Percentiles rank a stretch among this genome's conserved stretches.
Evolutionary conservation across 2,113 vertebrate genomes (phyloP).

Genomic region (Lycocorax pyrrhopterus): DNA sequence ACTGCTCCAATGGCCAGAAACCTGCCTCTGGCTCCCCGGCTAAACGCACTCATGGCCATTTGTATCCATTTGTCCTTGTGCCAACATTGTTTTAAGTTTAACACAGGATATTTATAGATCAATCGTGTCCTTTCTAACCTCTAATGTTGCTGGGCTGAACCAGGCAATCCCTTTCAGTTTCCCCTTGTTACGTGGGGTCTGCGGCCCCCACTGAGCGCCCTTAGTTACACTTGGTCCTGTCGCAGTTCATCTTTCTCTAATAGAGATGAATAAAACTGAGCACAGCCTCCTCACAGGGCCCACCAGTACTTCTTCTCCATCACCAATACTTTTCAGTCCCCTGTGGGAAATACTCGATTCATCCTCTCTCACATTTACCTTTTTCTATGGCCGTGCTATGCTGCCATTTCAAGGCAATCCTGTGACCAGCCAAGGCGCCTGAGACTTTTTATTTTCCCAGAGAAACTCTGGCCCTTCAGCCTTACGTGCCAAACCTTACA

Average conservation of each 20-base stretch:
- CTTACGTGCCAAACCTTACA: conserved; percentile 35
- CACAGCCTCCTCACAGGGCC: not conserved
- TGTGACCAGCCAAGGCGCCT: not conserved
- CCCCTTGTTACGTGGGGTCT: not conserved
- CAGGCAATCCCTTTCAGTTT: not conserved
- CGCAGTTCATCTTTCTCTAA: accelerated
- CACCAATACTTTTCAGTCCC: not conserved
- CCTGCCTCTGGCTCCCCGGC: not conserved
- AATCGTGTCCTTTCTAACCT: conserved; percentile 2
- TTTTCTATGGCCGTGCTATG: accelerated
- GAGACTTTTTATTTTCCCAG: not conserved
- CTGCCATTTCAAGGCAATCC: not conserved
- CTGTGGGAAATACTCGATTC: not conserved
- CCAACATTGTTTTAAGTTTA: conserved; percentile 60
- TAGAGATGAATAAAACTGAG: not conserved
- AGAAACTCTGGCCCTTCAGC: not conserved
- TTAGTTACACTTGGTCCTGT: not conserved
- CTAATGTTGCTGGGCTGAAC: not conserved
- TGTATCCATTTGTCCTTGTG: conserved; percentile 52
- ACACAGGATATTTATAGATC: conserved; percentile 47
- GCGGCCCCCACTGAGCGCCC: not conserved
- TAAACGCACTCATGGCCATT: conserved; percentile 10
- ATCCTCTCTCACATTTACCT: not conserved
- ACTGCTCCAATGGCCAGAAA: not conserved
- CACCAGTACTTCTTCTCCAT: not conserved